These are phyloP conservation scores for Byasa hedistus DNA, from an alignment of 2,888 invertebrate genomes.

Conservation along the genomic window DNA sequence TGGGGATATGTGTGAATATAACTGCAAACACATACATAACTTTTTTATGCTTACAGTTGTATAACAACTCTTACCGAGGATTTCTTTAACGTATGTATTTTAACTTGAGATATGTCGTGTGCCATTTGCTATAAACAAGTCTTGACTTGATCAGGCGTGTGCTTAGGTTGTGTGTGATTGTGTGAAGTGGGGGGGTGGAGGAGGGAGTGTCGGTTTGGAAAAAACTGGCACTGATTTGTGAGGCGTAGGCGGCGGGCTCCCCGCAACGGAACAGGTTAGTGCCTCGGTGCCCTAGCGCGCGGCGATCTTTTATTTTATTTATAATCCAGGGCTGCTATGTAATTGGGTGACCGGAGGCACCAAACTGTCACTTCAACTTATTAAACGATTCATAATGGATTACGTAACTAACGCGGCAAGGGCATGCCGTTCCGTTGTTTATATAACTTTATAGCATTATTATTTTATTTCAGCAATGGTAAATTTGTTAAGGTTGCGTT, in stretches of 20 bases:
- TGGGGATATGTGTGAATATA: not conserved
- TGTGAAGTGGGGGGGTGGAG: conserved; percentile 30
- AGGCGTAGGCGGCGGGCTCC: conserved; percentile 67
- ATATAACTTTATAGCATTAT: too few relatives aligned
- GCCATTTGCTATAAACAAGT: conserved; percentile 52
- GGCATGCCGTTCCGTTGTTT: too few relatives aligned
- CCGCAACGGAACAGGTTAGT: conserved; percentile 71
- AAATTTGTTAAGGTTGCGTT: too few relatives aligned
- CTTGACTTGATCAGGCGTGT: conserved; percentile 60
- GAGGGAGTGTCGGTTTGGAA: conserved; percentile 39
- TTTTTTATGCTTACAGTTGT: not conserved
- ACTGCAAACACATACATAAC: not conserved
- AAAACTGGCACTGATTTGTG: conserved; percentile 71
- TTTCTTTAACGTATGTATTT: not conserved
- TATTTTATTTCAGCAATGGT: too few relatives aligned
- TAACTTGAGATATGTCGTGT: conserved; percentile 25
- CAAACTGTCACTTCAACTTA: not conserved
- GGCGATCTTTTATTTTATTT: conserved; percentile 62
- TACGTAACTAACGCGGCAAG: too few relatives aligned
- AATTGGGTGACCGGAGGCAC: conserved; percentile 20
- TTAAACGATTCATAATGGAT: too few relatives aligned
- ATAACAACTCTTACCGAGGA: not conserved
- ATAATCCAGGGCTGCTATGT: conserved; percentile 57
- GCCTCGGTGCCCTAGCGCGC: conserved; percentile 62
- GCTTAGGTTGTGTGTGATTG: conserved; percentile 37